phyloP scores from a whole-genome alignment of 2,113 vertebrate species.

The Struthio camelus region DNA sequence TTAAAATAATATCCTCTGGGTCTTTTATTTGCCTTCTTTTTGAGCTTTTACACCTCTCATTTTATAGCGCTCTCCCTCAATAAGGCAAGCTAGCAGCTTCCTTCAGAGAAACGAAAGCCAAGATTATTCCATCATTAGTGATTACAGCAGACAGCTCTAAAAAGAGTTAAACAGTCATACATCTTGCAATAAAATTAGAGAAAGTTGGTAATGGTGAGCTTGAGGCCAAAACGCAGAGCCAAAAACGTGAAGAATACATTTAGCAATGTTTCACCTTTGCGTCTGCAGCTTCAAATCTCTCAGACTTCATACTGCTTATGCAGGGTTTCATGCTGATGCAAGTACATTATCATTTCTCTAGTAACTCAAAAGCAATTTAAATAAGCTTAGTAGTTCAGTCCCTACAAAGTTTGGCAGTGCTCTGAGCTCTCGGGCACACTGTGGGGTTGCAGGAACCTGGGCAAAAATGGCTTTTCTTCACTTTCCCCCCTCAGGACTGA shows the following conservation, averaged over 20 bases:
- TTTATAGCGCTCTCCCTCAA: background rate
- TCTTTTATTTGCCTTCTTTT: background rate
- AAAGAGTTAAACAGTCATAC: background rate
- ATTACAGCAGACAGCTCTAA: background rate
- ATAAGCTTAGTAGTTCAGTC: background rate
- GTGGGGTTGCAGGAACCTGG: background rate
- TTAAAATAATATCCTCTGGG: background rate
- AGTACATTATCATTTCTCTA: background rate
- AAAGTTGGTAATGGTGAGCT: background rate
- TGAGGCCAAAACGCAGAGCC: background rate
- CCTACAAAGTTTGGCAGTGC: background rate
- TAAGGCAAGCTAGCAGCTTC: background rate
- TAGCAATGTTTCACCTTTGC: background rate
- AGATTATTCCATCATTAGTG: no score
- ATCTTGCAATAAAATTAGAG: background rate
- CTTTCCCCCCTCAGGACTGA: background rate
- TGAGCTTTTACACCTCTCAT: background rate
- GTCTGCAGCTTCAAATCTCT: background rate
- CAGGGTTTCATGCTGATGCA: background rate
- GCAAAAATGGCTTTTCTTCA: background rate
- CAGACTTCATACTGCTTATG: background rate
- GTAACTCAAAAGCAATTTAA: background rate
- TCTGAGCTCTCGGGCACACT: background rate
- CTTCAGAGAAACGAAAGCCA: background rate
- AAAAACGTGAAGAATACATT: background rate